Evolutionary conservation across 2,888 invertebrate species (phyloP).

Genomic region (Sicus ferrugineus): DNA sequence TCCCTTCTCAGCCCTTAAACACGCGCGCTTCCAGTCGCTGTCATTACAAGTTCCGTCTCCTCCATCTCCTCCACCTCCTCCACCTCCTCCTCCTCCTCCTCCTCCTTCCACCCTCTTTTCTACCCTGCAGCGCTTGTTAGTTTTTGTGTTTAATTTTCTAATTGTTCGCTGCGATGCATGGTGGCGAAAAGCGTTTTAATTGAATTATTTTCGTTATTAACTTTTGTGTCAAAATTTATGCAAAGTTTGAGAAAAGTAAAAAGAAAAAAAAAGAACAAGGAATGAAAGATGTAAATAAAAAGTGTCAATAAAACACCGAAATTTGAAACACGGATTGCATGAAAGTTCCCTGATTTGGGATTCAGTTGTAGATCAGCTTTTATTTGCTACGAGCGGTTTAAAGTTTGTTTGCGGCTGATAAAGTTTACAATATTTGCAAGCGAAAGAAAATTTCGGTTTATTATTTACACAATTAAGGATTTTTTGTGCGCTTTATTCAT

Average conservation of each 20-base stretch:
- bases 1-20: not conserved
- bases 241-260: conserved; percentile 41
- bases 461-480: too few species aligned
- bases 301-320: too few species aligned
- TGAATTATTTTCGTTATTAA: conserved; percentile 62
- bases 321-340: too few species aligned
- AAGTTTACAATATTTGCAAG: too few species aligned
- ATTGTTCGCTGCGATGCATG: conserved; percentile 60
- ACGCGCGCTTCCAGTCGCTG: not conserved
- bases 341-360: too few species aligned
- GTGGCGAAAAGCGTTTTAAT: conserved; percentile 59
- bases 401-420: too few species aligned
- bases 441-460: too few species aligned
- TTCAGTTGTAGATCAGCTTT: too few species aligned
- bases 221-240: conserved; percentile 43
- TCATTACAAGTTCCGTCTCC: not conserved
- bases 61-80: not conserved
- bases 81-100: not conserved
- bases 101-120: not conserved
- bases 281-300: not conserved
- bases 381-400: too few species aligned
- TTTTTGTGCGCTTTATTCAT: too few species aligned
- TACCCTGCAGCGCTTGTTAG: conserved; percentile 47
- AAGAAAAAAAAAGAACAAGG: not conserved
- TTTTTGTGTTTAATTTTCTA: conserved; percentile 52